Conservation (phyloP, 2,888 invertebrate species). For the Platerodrilus igneus region DNA sequence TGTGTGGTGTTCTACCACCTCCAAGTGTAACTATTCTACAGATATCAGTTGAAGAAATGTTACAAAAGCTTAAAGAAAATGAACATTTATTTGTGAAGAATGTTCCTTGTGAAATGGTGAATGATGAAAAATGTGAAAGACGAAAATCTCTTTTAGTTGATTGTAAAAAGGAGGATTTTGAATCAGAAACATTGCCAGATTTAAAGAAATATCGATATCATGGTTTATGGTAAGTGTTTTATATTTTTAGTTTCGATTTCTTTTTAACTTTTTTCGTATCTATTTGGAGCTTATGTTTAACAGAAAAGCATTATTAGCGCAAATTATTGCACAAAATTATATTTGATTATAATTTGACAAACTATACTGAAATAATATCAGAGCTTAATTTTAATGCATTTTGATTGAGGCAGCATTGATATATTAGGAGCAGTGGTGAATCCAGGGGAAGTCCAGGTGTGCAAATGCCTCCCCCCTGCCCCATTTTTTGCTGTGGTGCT, state of each 20-base stretch:
- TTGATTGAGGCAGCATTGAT: too few relatives aligned
- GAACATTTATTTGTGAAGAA: constrained; percentile 8
- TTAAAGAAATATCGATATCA: constrained; percentile 59
- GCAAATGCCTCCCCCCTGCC: too few relatives aligned
- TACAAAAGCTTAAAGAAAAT: constrained; percentile 44
- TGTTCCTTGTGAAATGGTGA: not conserved
- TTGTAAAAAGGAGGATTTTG: constrained; percentile 44
- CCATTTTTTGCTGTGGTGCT: too few relatives aligned
- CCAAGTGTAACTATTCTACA: constrained; percentile 68
- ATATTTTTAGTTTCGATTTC: not conserved
- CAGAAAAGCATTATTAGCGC: too few relatives aligned
- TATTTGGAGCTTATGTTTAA: too few relatives aligned
- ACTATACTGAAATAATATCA: too few relatives aligned
- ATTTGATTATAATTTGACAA: too few relatives aligned
- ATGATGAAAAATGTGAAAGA: constrained; percentile 19
- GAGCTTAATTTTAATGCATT: too few relatives aligned
- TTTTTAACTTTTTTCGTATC: constrained; percentile 1
- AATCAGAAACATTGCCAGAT: constrained; percentile 55
- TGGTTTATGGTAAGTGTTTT: constrained; percentile 65
- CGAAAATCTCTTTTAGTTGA: constrained; percentile 39
- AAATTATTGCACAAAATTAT: too few relatives aligned
- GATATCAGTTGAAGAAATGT: constrained; percentile 61
- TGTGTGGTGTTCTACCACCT: constrained; percentile 70
- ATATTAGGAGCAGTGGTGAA: too few relatives aligned
- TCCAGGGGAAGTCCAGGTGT: too few relatives aligned